These are phyloP conservation scores for Coecobrya sp. DNA, from an alignment of 2,888 invertebrate genomes.

Conservation along the genomic window DNA sequence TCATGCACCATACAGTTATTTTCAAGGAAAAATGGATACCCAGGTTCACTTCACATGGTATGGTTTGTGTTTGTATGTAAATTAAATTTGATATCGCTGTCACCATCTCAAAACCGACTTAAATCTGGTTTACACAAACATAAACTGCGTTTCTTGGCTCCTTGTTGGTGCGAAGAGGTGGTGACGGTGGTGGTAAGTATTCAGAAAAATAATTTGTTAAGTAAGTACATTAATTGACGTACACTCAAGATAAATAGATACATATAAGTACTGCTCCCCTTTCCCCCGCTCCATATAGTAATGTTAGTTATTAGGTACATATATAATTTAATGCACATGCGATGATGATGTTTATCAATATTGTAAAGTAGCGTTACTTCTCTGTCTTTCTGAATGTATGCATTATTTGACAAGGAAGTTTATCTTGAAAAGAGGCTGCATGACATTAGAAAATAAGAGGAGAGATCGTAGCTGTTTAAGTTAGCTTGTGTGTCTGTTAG, in stretches of 20 bases:
- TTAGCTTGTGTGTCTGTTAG: background rate
- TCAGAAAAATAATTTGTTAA: conserved; percentile 5
- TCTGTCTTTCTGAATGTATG: background rate
- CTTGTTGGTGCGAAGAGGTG: conserved; percentile 8
- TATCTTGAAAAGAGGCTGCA: conserved; percentile 31
- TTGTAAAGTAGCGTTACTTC: background rate
- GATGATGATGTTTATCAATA: conserved; percentile 33
- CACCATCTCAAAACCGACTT: conserved; percentile 15
- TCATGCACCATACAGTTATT: background rate
- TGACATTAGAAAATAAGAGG: background rate
- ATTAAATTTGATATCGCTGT: background rate
- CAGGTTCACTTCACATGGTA: background rate
- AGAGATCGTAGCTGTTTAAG: background rate
- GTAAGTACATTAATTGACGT: background rate
- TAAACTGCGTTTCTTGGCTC: conserved; percentile 30
- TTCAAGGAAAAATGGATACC: background rate
- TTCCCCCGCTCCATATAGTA: background rate
- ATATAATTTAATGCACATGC: conserved; percentile 33
- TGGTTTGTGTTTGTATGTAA: background rate
- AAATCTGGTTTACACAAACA: conserved; percentile 24
- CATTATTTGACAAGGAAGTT: conserved; percentile 34
- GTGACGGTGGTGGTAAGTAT: background rate
- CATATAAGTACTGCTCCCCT: no score
- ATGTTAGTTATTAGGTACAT: background rate
- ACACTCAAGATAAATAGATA: background rate